Percentiles rank a stretch among this genome's conserved stretches.
These are phyloP conservation scores for Onychorhynchus coronatus DNA, from an alignment of 2,113 vertebrate genomes.

Conservation along the genomic window DNA sequence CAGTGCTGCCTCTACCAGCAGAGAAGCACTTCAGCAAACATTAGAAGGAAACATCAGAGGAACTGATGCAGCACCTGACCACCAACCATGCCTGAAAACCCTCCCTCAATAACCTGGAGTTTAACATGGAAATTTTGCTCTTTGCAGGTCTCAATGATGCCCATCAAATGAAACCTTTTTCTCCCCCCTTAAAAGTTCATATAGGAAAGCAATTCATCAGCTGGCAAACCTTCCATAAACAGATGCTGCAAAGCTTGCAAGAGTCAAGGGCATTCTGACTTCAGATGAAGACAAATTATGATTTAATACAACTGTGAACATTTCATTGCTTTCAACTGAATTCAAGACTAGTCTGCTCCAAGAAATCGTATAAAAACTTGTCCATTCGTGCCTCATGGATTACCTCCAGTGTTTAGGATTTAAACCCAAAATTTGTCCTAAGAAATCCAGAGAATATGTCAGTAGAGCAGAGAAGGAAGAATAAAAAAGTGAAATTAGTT, in stretches of 20 bases:
- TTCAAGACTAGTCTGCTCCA: not conserved
- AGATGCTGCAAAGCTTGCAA: not conserved
- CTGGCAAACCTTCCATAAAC: not conserved
- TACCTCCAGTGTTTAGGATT: not conserved
- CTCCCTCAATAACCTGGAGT: not conserved
- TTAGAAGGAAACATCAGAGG: not conserved
- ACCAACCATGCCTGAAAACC: not conserved
- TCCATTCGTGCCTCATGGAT: not conserved
- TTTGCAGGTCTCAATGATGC: not conserved
- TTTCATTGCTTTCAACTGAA: constrained; percentile 1
- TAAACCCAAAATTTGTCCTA: not conserved
- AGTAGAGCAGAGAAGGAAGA: not conserved
- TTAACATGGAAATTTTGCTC: not conserved
- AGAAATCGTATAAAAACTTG: not conserved
- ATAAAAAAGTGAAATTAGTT: not conserved
- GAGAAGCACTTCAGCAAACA: not conserved
- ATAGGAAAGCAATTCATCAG: not conserved
- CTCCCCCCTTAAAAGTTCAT: not conserved
- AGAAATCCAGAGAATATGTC: not conserved
- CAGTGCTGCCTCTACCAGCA: not conserved
- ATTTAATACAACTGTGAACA: not conserved
- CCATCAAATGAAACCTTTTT: not conserved
- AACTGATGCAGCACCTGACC: not conserved
- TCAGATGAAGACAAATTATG: not conserved
- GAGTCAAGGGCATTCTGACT: not conserved